Evolutionary conservation across 2,888 invertebrate genomes (phyloP), one percentile per base, ranked within the genome.

Genomic region (Drosophila paramelanica): DNA sequence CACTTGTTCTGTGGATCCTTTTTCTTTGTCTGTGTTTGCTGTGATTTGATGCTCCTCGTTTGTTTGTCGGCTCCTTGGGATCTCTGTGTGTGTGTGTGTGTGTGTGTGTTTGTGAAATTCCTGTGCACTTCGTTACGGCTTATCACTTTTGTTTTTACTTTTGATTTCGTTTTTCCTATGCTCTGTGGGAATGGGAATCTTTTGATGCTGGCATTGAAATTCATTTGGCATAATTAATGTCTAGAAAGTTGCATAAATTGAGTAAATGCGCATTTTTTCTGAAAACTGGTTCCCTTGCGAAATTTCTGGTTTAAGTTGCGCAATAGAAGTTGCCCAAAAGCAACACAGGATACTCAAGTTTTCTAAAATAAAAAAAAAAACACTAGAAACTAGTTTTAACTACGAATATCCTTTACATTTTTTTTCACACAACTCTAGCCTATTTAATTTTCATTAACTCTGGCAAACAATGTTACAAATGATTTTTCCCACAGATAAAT

Each of bases 141-240:
- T 73, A 85, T 89, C 79, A 85, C 79, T 81, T 88, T 78, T 85
- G 79, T 85, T 88, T 88, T 85, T 89, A 81, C 71, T 85, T 79
- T 89, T 77, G 67, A 75, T 88, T 88, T 85, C 68, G 51, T 60
- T 79, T 47, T 55, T 14, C 39, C 49, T n/a, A 6, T 36, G 38
- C 42, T 43, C 45, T n/a, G 42, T 59, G 73, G 72, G 58, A 65
- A 67, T 46, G 43, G 51, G 51, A 72, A 67, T 58, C 20, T 50
- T 31, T 66, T 45, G 4, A 10, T 13, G 31, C 33, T 59, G 20
- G 14, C 53, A 53, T 57, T 53, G 33, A 61, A 56, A 49, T 58
- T 71, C 31, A 7, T 51, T 66, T 60, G 20, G 11, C 33, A 51
- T 53, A 45, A 46, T 75, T 62, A 67, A 56, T 45, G 23, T n/a